Conservation (phyloP, 2,888 invertebrate genomes). For the Amiota communis region DNA sequence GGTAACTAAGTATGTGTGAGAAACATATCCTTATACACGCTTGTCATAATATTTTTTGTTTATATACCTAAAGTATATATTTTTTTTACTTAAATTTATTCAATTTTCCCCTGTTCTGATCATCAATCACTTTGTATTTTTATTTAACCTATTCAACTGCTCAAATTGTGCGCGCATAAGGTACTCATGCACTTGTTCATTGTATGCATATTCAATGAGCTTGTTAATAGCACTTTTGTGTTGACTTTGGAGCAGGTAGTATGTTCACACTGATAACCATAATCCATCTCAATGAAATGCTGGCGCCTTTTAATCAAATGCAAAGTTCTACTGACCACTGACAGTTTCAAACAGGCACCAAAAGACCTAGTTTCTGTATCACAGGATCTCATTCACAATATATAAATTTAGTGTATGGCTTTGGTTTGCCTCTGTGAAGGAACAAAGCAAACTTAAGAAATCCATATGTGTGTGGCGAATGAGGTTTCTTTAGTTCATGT, state of each 20-base stretch:
- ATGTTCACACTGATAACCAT: background rate
- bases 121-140: background rate
- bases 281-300: conserved; percentile 36
- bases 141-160: conserved; percentile 6
- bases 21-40: too few species aligned
- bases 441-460: background rate
- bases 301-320: conserved; percentile 58
- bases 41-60: too few species aligned
- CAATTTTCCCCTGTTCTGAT: too few species aligned
- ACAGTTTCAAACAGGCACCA: conserved; percentile 15
- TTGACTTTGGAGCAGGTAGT: background rate
- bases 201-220: conserved; percentile 15
- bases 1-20: too few species aligned
- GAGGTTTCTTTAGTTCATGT: background rate
- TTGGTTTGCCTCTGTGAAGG: too few species aligned
- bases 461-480: background rate
- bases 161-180: conserved; percentile 13
- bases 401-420: too few species aligned
- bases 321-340: conserved; percentile 38
- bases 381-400: background rate
- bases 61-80: too few species aligned
- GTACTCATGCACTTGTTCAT: background rate
- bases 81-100: too few species aligned
- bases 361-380: background rate
- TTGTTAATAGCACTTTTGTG: background rate